Percentiles rank a stretch among this genome's conserved stretches.
Conservation (phyloP, 2,113 vertebrate genomes). For the Setophaga kirtlandii region DNA sequence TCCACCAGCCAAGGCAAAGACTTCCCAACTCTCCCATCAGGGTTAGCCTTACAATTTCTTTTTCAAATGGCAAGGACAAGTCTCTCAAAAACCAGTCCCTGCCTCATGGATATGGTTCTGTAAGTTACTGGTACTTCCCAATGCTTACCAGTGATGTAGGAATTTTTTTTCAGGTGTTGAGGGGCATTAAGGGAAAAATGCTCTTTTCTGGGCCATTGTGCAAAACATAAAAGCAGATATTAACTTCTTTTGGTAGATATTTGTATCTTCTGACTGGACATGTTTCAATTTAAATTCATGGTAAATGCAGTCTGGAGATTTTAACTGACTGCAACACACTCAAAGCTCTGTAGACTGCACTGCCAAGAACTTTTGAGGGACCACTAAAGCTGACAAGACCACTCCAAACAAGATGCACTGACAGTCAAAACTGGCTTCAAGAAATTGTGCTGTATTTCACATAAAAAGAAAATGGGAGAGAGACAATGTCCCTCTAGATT, state of each 20-base stretch:
- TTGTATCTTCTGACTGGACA: background rate
- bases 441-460: background rate
- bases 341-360: background rate
- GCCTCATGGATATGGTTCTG: background rate
- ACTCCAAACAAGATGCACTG: background rate
- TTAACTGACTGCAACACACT: background rate
- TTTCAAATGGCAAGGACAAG: background rate
- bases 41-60: background rate
- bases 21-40: background rate
- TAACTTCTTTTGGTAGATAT: background rate
- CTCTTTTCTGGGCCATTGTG: background rate
- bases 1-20: background rate
- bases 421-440: background rate
- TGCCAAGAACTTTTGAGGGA: background rate
- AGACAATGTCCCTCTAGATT: background rate
- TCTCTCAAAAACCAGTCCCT: background rate
- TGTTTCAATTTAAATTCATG: background rate
- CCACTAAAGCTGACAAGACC: background rate
- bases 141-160: background rate
- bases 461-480: background rate
- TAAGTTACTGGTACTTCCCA: background rate
- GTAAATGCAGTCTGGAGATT: background rate
- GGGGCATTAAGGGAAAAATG: background rate
- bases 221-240: background rate
- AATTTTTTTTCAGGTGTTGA: background rate